phyloP scores from a whole-genome alignment of 1,140 invertebrate species.

The Bombus difficillimus region DNA sequence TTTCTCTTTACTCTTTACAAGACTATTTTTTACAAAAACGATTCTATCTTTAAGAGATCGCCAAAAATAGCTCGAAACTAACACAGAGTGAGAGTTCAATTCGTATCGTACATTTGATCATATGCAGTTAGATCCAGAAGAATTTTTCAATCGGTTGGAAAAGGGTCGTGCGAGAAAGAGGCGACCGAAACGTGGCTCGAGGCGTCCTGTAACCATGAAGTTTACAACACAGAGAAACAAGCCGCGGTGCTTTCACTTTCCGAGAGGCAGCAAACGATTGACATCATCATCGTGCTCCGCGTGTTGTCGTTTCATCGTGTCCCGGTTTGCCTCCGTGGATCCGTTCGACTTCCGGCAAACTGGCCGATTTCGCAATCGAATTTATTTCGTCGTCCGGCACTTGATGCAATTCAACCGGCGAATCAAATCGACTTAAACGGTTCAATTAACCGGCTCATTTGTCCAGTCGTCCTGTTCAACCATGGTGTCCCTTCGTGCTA shows the following conservation, averaged over 20 bases:
- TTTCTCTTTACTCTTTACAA: too few relatives aligned
- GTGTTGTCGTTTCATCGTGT: background rate
- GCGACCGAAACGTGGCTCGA: conserved; percentile 12
- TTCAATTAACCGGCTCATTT: conserved; percentile 43
- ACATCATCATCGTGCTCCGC: conserved; percentile 22
- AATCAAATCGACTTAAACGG: conserved; percentile 44
- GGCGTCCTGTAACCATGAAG: conserved; percentile 40
- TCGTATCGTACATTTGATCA: background rate
- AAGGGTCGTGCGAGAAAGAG: background rate
- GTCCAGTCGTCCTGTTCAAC: background rate
- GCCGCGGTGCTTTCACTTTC: conserved; percentile 64
- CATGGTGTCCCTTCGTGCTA: background rate
- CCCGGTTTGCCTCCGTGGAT: conserved; percentile 19
- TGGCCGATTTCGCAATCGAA: conserved; percentile 44
- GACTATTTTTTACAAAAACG: too few relatives aligned
- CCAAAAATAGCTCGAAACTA: too few relatives aligned
- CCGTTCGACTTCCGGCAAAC: conserved; percentile 36
- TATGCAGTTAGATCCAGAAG: background rate
- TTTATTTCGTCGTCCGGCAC: conserved; percentile 46
- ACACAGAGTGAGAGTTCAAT: background rate
- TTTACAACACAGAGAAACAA: conserved; percentile 18
- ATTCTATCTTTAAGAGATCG: too few relatives aligned
- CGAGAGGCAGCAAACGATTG: conserved; percentile 44
- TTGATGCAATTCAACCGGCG: conserved; percentile 25
- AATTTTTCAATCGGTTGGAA: background rate